Percentiles rank a stretch among this genome's conserved stretches.
These are phyloP conservation scores for Megalops cyprinoides DNA, from an alignment of 2,797 vertebrate genomes.

Conservation along the genomic window DNA sequence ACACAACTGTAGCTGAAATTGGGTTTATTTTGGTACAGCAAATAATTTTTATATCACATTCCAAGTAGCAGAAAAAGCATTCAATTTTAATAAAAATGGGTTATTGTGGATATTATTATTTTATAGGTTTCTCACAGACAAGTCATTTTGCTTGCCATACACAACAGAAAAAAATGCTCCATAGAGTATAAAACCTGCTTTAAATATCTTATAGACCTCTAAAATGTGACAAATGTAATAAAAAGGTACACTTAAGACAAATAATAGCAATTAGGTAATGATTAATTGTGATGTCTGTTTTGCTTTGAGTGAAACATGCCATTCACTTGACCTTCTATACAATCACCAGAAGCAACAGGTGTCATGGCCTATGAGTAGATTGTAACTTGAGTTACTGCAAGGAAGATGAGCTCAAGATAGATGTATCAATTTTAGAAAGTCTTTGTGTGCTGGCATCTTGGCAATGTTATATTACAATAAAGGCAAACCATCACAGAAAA, in stretches of 20 bases:
- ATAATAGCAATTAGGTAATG: not conserved
- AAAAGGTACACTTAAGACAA: not conserved
- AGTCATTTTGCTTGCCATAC: not conserved
- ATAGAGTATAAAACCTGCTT: not conserved
- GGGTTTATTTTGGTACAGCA: not conserved
- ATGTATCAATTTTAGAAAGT: not conserved
- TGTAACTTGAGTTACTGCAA: not conserved
- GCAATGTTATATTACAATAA: not conserved
- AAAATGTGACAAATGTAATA: not conserved
- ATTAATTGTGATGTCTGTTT: not conserved
- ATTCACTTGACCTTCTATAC: conserved; percentile 15
- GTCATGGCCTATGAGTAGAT: not conserved
- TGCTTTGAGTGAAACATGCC: not conserved
- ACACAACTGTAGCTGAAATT: not conserved
- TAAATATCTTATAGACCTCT: not conserved
- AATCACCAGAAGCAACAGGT: conserved; percentile 22
- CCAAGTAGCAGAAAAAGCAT: not conserved
- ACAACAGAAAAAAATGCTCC: not conserved
- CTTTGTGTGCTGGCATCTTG: not conserved
- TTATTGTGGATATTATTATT: too few species aligned
- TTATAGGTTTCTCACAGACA: too few species aligned
- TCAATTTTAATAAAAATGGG: not conserved
- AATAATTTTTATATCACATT: not conserved
- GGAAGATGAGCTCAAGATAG: conserved; percentile 11
- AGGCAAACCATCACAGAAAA: not conserved